These are phyloP conservation scores for Oreochromis spilurus DNA, from an alignment of 2,113 vertebrate genomes.

Conservation along the genomic window DNA sequence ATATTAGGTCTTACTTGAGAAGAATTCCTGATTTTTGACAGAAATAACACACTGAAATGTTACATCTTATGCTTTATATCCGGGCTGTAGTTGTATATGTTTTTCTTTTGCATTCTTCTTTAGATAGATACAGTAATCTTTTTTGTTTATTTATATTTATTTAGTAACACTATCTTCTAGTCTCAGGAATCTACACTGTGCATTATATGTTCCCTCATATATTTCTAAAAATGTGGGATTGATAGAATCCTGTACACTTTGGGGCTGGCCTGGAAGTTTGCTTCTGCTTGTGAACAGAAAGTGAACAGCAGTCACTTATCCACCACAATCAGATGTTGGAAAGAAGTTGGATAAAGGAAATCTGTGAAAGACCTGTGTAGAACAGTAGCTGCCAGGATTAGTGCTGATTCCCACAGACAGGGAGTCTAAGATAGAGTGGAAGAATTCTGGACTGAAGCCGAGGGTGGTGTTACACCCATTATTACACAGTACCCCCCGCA, in stretches of 20 bases:
- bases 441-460: conserved; percentile 5
- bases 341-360: neutral
- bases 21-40: neutral
- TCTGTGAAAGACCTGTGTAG: neutral
- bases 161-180: neutral
- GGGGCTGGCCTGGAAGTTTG: neutral
- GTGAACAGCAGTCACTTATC: neutral
- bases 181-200: neutral
- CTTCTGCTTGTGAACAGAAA: neutral
- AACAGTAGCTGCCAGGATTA: neutral
- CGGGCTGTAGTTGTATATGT: neutral
- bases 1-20: neutral
- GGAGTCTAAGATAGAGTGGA: neutral
- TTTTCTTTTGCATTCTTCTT: neutral
- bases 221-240: neutral
- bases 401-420: neutral
- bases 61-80: neutral
- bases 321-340: neutral
- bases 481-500: conserved; percentile 21
- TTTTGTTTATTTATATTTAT: neutral
- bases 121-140: neutral
- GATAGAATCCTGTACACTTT: neutral
- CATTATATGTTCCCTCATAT: neutral
- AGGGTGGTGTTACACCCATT: conserved; percentile 47
- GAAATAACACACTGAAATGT: neutral